Percentiles rank a stretch among this genome's conserved stretches.
phyloP scores from a whole-genome alignment of 2,888 invertebrate genomes.

The Carabus problematicus region DNA sequence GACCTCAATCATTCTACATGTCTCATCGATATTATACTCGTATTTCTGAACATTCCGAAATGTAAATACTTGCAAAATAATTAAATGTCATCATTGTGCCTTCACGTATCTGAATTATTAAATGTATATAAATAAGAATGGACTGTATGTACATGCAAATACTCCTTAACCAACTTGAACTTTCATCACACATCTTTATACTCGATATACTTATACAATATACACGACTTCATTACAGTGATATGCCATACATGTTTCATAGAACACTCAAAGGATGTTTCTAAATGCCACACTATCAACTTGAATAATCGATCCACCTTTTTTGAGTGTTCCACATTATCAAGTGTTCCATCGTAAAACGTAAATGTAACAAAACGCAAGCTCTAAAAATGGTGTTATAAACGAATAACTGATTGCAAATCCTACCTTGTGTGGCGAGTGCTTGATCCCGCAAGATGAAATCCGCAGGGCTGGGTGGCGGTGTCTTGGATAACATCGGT shows the following conservation, averaged over 20 bases:
- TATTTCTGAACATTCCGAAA: background rate
- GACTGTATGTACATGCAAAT: too few species aligned
- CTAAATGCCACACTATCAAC: too few species aligned
- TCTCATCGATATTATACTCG: conserved; percentile 20
- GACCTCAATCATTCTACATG: conserved; percentile 14
- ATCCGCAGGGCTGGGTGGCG: conserved; percentile 75
- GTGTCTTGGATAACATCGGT: conserved; percentile 72
- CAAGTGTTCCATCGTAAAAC: conserved; percentile 24
- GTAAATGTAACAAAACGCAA: conserved; percentile 36
- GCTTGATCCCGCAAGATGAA: conserved; percentile 64
- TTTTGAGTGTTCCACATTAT: conserved; percentile 36
- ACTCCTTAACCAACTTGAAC: too few species aligned
- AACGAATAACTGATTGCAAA: conserved; percentile 31
- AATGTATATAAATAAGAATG: too few species aligned
- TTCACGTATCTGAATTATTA: too few species aligned
- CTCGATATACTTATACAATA: background rate
- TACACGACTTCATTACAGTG: conserved; percentile 15
- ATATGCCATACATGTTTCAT: conserved; percentile 28
- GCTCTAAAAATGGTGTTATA: conserved; percentile 32
- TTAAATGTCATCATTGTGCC: background rate
- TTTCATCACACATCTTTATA: background rate
- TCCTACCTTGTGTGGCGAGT: conserved; percentile 58
- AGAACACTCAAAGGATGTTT: conserved; percentile 31
- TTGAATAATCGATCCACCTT: too few species aligned
- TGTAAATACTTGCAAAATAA: background rate